These are phyloP conservation scores for Anableps anableps DNA, from an alignment of 2,797 vertebrate species.

Conservation along the genomic window DNA sequence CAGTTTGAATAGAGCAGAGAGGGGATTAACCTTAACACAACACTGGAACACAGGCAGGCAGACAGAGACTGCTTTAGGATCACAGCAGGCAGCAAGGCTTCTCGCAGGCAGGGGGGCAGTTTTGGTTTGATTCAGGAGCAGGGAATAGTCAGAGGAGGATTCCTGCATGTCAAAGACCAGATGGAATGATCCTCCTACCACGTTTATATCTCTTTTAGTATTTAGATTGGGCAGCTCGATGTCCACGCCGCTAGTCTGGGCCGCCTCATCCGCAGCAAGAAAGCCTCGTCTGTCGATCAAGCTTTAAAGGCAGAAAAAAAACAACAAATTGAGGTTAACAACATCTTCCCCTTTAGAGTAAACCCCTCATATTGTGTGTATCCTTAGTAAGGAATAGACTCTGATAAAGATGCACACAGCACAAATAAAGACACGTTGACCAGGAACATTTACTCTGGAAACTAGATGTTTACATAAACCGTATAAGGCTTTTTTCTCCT, in stretches of 20 bases:
- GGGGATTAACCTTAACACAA: background rate
- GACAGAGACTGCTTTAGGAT: background rate
- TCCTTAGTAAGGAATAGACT: background rate
- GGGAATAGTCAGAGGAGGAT: conserved; percentile 26
- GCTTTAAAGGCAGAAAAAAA: conserved; percentile 69
- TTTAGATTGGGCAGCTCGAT: conserved; percentile 77
- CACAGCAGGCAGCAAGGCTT: conserved; percentile 54
- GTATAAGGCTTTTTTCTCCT: background rate
- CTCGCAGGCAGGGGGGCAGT: conserved; percentile 45
- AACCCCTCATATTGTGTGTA: background rate
- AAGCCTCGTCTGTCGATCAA: conserved; percentile 94
- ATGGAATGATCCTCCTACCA: conserved; percentile 86
- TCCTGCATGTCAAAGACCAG: conserved; percentile 54
- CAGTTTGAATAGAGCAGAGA: background rate
- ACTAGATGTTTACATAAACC: background rate
- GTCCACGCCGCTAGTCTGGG: conserved; percentile 76
- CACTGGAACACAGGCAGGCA: background rate
- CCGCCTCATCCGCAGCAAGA: conserved; percentile 80
- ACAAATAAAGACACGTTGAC: background rate
- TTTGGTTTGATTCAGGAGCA: background rate
- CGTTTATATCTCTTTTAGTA: conserved; percentile 85
- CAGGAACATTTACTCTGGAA: background rate
- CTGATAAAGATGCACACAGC: background rate
- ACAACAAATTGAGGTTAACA: background rate
- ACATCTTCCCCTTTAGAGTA: background rate